phyloP scores from a whole-genome alignment of 2,113 vertebrate species.

The Pollachius pollachius region DNA sequence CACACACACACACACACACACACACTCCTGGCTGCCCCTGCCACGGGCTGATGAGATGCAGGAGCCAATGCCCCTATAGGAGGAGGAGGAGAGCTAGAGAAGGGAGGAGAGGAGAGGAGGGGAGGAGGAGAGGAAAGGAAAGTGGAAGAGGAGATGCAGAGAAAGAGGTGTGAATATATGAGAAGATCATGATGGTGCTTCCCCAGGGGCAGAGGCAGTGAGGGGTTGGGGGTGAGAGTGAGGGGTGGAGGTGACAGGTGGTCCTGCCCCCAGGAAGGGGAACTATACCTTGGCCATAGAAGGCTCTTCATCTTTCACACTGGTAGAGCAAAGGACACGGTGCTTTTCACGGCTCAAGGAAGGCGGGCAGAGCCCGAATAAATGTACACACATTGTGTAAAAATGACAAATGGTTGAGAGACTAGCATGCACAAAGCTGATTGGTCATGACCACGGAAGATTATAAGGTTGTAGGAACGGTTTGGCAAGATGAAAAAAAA shows the following conservation, averaged over 20 bases:
- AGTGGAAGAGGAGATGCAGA: slow-evolving; percentile 27
- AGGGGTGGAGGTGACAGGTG: slow-evolving; percentile 20
- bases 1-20: slow-evolving; percentile 7
- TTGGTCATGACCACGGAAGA: no score
- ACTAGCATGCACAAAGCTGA: no score
- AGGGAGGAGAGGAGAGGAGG: slow-evolving; percentile 11
- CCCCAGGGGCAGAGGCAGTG: neutral
- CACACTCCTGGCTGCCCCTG: slow-evolving; percentile 39
- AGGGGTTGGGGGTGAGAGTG: slow-evolving; percentile 6
- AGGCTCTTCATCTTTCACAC: no score
- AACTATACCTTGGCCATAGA: neutral
- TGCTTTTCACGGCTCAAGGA: no score
- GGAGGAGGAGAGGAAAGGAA: slow-evolving; percentile 23
- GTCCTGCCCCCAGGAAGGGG: neutral
- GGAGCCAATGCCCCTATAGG: slow-evolving; percentile 43
- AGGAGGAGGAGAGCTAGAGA: slow-evolving; percentile 9
- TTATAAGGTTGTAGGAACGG: no score
- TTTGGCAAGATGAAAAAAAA: no score
- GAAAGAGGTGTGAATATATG: slow-evolving; percentile 18
- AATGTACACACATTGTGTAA: no score
- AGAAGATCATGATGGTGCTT: neutral
- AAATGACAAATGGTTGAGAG: no score
- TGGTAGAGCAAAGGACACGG: no score
- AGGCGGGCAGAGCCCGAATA: no score
- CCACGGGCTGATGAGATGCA: slow-evolving; percentile 61